These are phyloP conservation scores for Ammodytes marinus DNA, from an alignment of 2,113 vertebrate species.

Conservation along the genomic window DNA sequence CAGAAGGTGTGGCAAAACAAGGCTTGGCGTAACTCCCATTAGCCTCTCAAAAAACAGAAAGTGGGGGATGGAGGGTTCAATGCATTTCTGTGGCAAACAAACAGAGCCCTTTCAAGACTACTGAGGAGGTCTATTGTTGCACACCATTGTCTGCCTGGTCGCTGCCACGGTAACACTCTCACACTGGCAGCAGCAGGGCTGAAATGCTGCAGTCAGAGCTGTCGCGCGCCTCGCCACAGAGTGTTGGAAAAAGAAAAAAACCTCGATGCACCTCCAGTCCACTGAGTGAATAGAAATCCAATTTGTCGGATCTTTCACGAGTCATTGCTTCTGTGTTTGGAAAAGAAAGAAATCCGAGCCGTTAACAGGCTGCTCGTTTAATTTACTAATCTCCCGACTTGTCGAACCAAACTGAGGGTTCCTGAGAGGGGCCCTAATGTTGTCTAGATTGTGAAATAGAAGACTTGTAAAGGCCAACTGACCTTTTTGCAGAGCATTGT, in stretches of 20 bases:
- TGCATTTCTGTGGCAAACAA: slow-evolving; percentile 59
- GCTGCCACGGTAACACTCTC: slow-evolving; percentile 80
- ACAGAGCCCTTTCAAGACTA: slow-evolving; percentile 62
- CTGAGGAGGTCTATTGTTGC: slow-evolving; percentile 73
- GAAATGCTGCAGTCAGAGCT: slow-evolving; percentile 61
- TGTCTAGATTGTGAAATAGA: slow-evolving; percentile 1
- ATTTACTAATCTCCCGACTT: neutral
- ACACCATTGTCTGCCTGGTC: slow-evolving; percentile 74
- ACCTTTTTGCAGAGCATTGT: slow-evolving; percentile 29
- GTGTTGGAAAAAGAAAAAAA: slow-evolving; percentile 47
- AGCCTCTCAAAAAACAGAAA: neutral
- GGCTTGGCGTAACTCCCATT: neutral
- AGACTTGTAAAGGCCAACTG: neutral
- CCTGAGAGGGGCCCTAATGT: neutral
- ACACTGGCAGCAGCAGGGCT: slow-evolving; percentile 70
- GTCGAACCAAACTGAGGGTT: neutral
- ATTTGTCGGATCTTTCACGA: slow-evolving; percentile 31
- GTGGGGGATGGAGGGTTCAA: slow-evolving; percentile 40
- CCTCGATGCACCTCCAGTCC: slow-evolving; percentile 40
- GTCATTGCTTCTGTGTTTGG: slow-evolving; percentile 23
- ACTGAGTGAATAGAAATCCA: slow-evolving; percentile 32
- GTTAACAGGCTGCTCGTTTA: slow-evolving; percentile 4
- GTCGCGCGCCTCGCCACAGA: slow-evolving; percentile 54
- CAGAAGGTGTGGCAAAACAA: slow-evolving; percentile 19
- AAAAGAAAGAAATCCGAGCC: slow-evolving; percentile 1